Evolutionary conservation across 2,797 vertebrate genomes (phyloP), one percentile per base, ranked within the genome.

Genomic region (Rallus crepitans): DNA sequence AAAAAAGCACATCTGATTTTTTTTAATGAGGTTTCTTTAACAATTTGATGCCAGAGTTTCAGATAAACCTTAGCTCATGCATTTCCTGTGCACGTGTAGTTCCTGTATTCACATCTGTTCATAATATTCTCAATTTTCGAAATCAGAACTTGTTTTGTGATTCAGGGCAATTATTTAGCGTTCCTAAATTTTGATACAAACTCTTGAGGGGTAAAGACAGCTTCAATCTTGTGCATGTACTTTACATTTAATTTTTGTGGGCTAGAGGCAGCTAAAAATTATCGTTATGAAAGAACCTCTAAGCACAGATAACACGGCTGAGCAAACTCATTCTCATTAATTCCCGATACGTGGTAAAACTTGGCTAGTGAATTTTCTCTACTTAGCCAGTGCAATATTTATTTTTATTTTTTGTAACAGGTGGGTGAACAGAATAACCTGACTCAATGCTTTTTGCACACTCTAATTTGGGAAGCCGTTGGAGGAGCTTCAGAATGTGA

Each of bases 361-460:
- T 64, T 65, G 50, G 77, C 69, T 59, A 59, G 66, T 66, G 47
- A 79, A 6, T 70, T 94, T 82, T 55, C 47, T 57, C 60, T 93
- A n/a, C 52, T 19, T 82, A 76, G 45, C 14, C 35, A 56, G 56
- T 70, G 82, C 42, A 76, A 33, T 70, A 52, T 86, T 91, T 83
- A 45, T 63, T 82, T 72, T 77, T 78, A 45, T 73, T 90, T 91
- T 93, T 83, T 24, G 3, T 73, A 94, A 55, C 78, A 91, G 83
- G 87, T 93, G 64, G 21, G 35, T 92, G 72, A 90, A 31, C 84
- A 85, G 71, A 94, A 87, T 92, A 91, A 76, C 75, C 47, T 76
- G 42, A 75, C 35, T 87, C 64, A 45, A 87, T 87, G n/a, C n/a
- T 73, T 95, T 80, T 95, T 89, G 55, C 63, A 70, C 64, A 39